Base-by-base conservation (phyloP, 2,113 vertebrate species). In the Cinclus cinclus region DNA sequence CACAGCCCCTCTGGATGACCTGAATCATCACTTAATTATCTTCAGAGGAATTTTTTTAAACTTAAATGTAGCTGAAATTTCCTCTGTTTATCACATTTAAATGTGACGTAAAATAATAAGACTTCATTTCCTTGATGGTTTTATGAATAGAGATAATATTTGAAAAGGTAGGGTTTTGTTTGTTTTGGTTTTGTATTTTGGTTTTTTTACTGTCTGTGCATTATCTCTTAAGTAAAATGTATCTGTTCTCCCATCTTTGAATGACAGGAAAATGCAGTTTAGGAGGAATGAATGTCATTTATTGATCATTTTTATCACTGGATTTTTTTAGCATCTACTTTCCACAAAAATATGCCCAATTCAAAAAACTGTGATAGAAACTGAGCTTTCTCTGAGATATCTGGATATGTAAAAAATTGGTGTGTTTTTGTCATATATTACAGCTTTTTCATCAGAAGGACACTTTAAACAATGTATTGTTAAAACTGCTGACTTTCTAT, bases 391-490 rank as follows among this genome's bases (percentile, higher is more conserved):
- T 30, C 13, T 55, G 11, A 90, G 27, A 70, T 63, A 63, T 33
- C 39, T 53, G 22, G 1, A 1, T 63, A 56, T 50, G 22, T 25
- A 41, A 86, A 95, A 87, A 94, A 85, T 50, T 13, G 3, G 2
- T 39, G 7, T 73, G 13, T 4, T 77, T 79, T 63, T 81, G 5
- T 87, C 19, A 39, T 75, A 14, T 60, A 39, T 62, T 94, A 64
- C 0, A 2, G 23, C 18, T 88, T 90, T 93, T 88, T 27, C 19
- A 89, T 77, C 25, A 79, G 35, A 80, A 71, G 25, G 74, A 83
- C 58, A 28, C 75, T 77, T 93, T 53, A 92, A 92, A 95, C 83
- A 81, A 75, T 74, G 46, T 83, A 73, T 97, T 94, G 64, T 95
- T 94, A 94, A 92, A 92, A 71, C 55, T 80, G 85, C 52, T 92